Base-by-base conservation (phyloP, 1,140 invertebrate species). In the Zaprionus vittiger region DNA sequence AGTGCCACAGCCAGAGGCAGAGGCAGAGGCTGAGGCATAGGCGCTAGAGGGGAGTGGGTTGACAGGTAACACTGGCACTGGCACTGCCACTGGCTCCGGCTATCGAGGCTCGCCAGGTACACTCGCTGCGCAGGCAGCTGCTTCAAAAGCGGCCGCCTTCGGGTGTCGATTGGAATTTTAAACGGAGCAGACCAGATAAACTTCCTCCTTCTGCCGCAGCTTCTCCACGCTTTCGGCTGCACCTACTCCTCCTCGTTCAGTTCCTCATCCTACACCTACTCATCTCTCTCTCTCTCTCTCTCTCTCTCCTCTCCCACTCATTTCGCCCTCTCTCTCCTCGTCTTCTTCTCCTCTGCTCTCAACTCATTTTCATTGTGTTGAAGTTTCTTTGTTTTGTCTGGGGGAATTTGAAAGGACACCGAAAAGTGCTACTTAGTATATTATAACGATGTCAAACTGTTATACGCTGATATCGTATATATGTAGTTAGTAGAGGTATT, bases 131-230 rank as follows among this genome's bases (percentile, higher is more conserved):
- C 20, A 31, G 44, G 59, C 44, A 34, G 47, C 44, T 59, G 63
- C 59, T 76, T 82, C 73, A 75, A 72, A 77, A 68, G 87, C 80
- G 55, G 79, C 85, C 86, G 85, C 80, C 73, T 75, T 79, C 63
- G 89, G 89, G 89, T 91, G 89, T 91, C 89, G 89, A 91, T 91
- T 91, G 89, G 89, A 91, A 91, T 91, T 91, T 91, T 91, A 91
- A 91, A 91, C 84, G 89, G 83, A 77, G 81, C 79, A 78, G 59
- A 69, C 71, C 80, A 74, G 80, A 90, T 90, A 90, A 89, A 85
- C 73, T 62, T 64, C 54, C 28, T 12, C 67, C 26, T 64, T n/a
- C 62, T 9, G 22, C 5, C 9, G 22, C 20, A 47, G 24, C 15
- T 2, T 17, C 5, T 22, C 20, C 22, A 31, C 26, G 26, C 28